These are phyloP conservation scores for Pheucticus melanocephalus DNA, from an alignment of 2,113 vertebrate species.

Conservation along the genomic window DNA sequence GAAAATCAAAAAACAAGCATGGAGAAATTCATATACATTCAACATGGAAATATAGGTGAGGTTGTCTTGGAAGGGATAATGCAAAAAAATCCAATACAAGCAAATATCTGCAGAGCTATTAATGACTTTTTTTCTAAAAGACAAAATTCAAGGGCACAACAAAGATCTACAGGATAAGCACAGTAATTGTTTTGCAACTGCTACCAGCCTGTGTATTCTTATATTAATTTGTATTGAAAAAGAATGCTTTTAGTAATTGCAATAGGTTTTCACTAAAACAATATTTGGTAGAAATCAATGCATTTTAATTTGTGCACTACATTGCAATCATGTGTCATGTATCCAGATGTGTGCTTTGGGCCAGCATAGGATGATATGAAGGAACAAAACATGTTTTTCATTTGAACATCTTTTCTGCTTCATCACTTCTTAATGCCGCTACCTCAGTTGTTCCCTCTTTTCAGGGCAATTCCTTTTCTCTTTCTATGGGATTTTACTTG, in stretches of 20 bases:
- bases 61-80: neutral
- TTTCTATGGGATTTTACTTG: neutral
- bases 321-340: neutral
- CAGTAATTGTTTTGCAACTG: neutral
- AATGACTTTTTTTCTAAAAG: neutral
- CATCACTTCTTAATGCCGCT: neutral
- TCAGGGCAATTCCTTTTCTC: neutral
- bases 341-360: neutral
- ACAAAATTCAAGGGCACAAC: neutral
- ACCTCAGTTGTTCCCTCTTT: neutral
- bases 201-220: neutral
- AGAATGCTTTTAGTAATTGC: constrained; percentile 10
- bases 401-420: neutral
- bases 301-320: constrained; percentile 4
- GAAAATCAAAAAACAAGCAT: neutral
- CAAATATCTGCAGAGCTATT: neutral
- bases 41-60: neutral
- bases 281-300: constrained; percentile 3
- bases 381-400: neutral
- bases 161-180: neutral
- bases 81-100: neutral
- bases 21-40: neutral
- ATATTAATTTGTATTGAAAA: constrained; percentile 14
- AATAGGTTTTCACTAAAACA: constrained; percentile 3
- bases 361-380: neutral